Conservation (phyloP, 2,888 invertebrate species). For the Pantelozetes paolii region DNA sequence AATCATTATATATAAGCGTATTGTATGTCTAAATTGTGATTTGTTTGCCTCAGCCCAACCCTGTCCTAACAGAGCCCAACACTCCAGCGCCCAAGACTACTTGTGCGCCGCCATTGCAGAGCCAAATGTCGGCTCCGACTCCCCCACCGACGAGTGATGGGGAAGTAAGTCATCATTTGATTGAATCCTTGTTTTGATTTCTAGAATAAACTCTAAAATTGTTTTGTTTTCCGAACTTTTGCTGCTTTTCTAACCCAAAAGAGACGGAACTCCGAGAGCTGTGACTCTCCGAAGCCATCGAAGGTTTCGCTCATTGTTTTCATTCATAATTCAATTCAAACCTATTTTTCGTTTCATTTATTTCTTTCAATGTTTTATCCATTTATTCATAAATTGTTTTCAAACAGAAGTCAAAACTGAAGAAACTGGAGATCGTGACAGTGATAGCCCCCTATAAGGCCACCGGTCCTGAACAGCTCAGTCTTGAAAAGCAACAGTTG, state of each 20-base stretch:
- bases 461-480: conserved; percentile 82
- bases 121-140: conserved; percentile 30
- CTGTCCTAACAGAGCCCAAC: conserved; percentile 24
- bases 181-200: background rate
- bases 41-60: conserved; percentile 10
- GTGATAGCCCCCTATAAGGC: conserved; percentile 90
- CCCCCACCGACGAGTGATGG: conserved; percentile 24
- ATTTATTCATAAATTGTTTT: conserved; percentile 12
- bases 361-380: background rate
- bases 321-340: background rate
- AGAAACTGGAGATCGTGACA: conserved; percentile 86
- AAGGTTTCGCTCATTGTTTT: background rate
- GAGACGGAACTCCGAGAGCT: conserved; percentile 13
- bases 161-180: conserved; percentile 22
- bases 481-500: conserved; percentile 81
- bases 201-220: background rate
- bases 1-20: background rate
- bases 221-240: background rate
- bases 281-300: conserved; percentile 25
- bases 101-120: background rate
- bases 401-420: conserved; percentile 56
- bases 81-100: conserved; percentile 27
- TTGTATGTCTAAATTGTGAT: conserved; percentile 4
- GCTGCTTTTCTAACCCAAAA: conserved; percentile 2
- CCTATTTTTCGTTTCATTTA: background rate